phyloP scores from a whole-genome alignment of 1,140 invertebrate genomes.

The Hesperophylax magnus region DNA sequence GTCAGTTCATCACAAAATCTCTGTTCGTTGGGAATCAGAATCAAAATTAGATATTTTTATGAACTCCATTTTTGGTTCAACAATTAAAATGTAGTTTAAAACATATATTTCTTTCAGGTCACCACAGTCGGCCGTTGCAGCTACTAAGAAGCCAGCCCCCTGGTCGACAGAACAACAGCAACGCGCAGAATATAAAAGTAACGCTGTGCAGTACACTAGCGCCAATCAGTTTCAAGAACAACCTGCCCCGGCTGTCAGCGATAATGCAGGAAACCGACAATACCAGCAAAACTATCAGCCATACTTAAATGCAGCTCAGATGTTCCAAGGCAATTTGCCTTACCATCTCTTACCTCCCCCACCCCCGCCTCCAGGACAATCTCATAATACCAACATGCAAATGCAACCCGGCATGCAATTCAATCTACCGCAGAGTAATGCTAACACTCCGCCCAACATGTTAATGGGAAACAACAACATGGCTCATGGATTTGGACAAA shows the following conservation, averaged over 20 bases:
- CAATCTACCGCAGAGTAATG: slow-evolving; percentile 38
- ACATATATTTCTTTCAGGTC: too few species aligned
- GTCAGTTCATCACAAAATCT: too few species aligned
- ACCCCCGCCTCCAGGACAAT: slow-evolving; percentile 46
- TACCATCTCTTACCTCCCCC: slow-evolving; percentile 52
- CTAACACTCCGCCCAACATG: slow-evolving; percentile 47
- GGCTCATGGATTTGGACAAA: slow-evolving; percentile 42
- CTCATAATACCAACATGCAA: slow-evolving; percentile 41
- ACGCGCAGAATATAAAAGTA: slow-evolving; percentile 39
- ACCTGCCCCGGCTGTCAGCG: slow-evolving; percentile 3
- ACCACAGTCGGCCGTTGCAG: too few species aligned
- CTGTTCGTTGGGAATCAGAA: too few species aligned
- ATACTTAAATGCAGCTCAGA: slow-evolving; percentile 42
- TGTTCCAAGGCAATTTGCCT: slow-evolving; percentile 52
- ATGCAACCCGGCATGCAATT: slow-evolving; percentile 40
- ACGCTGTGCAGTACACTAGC: slow-evolving; percentile 37
- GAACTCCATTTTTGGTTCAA: too few species aligned
- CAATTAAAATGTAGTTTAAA: too few species aligned
- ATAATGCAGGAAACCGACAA: slow-evolving; percentile 37
- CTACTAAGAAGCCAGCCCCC: background rate
- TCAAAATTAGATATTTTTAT: too few species aligned
- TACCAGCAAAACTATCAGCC: slow-evolving; percentile 49
- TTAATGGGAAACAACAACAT: slow-evolving; percentile 41
- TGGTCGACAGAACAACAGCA: slow-evolving; percentile 19
- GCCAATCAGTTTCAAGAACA: slow-evolving; percentile 46